Evolutionary conservation across 1,140 invertebrate genomes (phyloP).

Genomic region (Battus philenor): DNA sequence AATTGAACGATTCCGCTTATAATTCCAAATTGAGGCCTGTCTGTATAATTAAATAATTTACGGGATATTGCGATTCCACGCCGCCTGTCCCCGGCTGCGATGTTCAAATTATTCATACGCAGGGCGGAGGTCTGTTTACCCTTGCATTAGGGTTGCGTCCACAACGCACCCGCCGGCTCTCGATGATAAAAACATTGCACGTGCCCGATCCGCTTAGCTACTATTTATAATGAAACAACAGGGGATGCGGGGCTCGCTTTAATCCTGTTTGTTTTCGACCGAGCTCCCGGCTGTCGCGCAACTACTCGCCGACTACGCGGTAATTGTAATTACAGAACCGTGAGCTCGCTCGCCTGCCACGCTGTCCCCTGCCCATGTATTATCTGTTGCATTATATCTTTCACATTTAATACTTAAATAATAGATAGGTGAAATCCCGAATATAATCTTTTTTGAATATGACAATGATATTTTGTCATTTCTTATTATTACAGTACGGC

Average conservation of each 20-base stretch:
- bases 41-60: slow-evolving; percentile 66
- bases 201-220: slow-evolving; percentile 62
- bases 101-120: slow-evolving; percentile 63
- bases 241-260: slow-evolving; percentile 31
- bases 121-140: slow-evolving; percentile 54
- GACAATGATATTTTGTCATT: too few relatives aligned
- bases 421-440: too few relatives aligned
- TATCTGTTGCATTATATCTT: too few relatives aligned
- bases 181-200: slow-evolving; percentile 69
- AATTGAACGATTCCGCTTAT: too few relatives aligned
- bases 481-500: too few relatives aligned
- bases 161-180: slow-evolving; percentile 30
- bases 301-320: slow-evolving; percentile 4
- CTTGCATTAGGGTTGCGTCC: slow-evolving; percentile 49
- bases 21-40: slow-evolving; percentile 19
- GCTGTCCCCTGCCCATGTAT: too few relatives aligned
- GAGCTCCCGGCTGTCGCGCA: slow-evolving; percentile 11
- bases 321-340: slow-evolving; percentile 7
- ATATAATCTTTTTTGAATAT: too few relatives aligned
- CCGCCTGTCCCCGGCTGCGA: slow-evolving; percentile 37
- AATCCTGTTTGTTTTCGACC: slow-evolving; percentile 52
- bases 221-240: slow-evolving; percentile 59
- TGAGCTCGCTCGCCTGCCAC: neutral
- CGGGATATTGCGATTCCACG: slow-evolving; percentile 54
- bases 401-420: too few relatives aligned